Evolutionary conservation across 1,140 invertebrate species (phyloP).

Genomic region (Octopus sinensis): DNA sequence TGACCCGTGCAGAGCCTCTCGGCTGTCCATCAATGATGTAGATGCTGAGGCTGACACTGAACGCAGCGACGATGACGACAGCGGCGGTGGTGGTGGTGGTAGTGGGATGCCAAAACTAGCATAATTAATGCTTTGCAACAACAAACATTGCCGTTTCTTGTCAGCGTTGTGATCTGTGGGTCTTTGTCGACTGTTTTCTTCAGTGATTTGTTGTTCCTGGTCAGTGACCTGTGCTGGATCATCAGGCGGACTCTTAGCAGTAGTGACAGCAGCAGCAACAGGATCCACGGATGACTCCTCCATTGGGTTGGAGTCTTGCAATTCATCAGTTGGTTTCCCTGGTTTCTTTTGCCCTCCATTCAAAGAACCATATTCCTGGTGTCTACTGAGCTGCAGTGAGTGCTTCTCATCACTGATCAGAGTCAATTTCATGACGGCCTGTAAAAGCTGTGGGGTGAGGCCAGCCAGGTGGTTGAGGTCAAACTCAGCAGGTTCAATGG

Average conservation of each 20-base stretch:
- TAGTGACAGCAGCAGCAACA: slow-evolving; percentile 9
- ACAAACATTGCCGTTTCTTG: not conserved
- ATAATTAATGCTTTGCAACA: no score
- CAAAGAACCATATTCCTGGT: not conserved
- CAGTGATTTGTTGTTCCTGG: slow-evolving; percentile 38
- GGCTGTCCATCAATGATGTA: not conserved
- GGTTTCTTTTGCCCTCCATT: not conserved
- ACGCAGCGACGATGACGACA: not conserved
- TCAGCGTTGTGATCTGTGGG: slow-evolving; percentile 31
- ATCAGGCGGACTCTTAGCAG: slow-evolving; percentile 5
- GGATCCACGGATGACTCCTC: not conserved
- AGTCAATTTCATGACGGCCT: slow-evolving; percentile 60
- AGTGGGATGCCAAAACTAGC: not conserved
- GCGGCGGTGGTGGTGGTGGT: not conserved
- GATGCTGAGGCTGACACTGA: not conserved
- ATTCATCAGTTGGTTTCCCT: not conserved
- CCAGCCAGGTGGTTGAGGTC: slow-evolving; percentile 58
- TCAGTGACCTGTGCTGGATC: not conserved
- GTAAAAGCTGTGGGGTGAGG: slow-evolving; percentile 58
- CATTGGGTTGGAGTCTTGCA: not conserved
- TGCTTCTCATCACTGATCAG: slow-evolving; percentile 61
- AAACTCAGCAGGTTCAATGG: slow-evolving; percentile 59
- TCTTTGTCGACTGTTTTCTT: slow-evolving; percentile 56
- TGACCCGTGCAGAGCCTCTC: not conserved
- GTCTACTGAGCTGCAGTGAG: slow-evolving; percentile 6